Conservation (phyloP, 2,888 invertebrate genomes). For the Ornithoptera alexandrae region DNA sequence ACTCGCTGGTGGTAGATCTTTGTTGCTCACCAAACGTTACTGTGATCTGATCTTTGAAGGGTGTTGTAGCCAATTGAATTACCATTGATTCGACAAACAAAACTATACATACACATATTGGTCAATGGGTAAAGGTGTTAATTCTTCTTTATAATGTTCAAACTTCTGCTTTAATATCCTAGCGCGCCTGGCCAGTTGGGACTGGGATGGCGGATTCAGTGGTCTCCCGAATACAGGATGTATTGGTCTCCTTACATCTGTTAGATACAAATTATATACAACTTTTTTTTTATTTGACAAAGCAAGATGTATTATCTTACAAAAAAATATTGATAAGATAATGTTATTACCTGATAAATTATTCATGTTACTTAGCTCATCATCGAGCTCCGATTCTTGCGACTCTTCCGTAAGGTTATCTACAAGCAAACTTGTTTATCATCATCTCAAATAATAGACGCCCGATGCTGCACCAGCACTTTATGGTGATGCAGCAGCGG, state of each 20-base stretch:
- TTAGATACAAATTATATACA: not conserved
- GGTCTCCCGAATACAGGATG: slow-evolving; percentile 61
- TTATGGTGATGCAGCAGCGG: no score
- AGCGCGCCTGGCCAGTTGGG: slow-evolving; percentile 42
- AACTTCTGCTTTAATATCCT: slow-evolving; percentile 44
- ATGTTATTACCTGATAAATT: slow-evolving; percentile 4
- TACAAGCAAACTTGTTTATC: slow-evolving; percentile 37
- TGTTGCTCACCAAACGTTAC: no score
- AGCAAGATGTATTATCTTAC: no score
- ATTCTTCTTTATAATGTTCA: slow-evolving; percentile 48
- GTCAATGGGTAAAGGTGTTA: slow-evolving; percentile 64
- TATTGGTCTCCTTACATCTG: slow-evolving; percentile 47
- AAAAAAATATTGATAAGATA: no score
- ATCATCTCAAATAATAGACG: no score
- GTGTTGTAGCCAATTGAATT: no score
- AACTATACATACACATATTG: slow-evolving; percentile 54
- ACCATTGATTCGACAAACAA: no score
- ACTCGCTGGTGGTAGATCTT: no score
- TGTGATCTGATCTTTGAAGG: no score
- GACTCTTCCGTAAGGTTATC: slow-evolving; percentile 40
- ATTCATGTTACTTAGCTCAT: not conserved
- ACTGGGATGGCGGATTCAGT: slow-evolving; percentile 40
- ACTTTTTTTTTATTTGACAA: no score
- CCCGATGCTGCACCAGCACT: no score
- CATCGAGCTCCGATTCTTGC: slow-evolving; percentile 15